Evolutionary conservation across 2,113 vertebrate genomes (phyloP).

Genomic region (Procavia capensis): DNA sequence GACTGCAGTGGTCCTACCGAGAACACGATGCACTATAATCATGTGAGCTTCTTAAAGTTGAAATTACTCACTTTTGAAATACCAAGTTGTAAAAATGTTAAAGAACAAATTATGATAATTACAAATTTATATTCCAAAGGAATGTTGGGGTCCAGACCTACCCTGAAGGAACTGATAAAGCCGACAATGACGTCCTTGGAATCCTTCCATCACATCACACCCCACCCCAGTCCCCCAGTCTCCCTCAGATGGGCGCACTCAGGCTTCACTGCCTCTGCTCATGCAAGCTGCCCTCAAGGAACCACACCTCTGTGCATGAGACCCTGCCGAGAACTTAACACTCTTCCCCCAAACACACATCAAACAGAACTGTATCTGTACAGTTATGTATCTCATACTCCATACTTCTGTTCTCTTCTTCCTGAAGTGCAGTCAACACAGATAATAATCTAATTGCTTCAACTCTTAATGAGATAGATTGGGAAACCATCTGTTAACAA

Average conservation of each 20-base stretch:
- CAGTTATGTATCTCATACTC: neutral
- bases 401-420: neutral
- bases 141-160: neutral
- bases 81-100: neutral
- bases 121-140: neutral
- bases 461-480: neutral
- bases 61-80: neutral
- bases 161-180: neutral
- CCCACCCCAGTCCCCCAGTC: neutral
- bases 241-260: neutral
- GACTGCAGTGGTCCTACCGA: slow-evolving; percentile 86
- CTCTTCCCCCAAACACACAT: neutral
- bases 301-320: neutral
- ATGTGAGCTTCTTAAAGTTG: slow-evolving; percentile 84
- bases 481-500: neutral
- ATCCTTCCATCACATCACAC: neutral
- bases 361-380: neutral
- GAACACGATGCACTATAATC: slow-evolving; percentile 91
- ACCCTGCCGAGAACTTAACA: neutral
- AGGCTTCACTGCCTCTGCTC: neutral
- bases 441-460: neutral
- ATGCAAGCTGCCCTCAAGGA: too few species aligned
- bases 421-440: neutral
- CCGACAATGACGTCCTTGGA: neutral
- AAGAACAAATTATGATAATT: neutral